Evolutionary conservation across 2,797 vertebrate genomes (phyloP).

Genomic region (Columba guinea): DNA sequence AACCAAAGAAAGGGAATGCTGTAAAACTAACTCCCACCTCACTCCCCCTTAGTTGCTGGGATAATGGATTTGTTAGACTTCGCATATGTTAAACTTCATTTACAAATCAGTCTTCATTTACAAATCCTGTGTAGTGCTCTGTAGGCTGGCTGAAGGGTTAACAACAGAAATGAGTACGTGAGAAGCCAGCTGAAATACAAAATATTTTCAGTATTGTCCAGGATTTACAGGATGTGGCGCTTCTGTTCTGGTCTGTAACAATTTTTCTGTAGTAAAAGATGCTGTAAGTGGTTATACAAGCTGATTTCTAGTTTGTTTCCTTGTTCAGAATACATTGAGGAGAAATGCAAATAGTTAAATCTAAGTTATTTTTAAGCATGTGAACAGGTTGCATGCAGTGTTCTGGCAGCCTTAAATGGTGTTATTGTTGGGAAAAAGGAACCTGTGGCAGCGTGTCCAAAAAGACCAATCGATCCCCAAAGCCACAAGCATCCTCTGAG

Average conservation of each 20-base stretch:
- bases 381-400: not conserved
- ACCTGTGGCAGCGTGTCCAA: not conserved
- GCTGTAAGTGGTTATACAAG: not conserved
- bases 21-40: not conserved
- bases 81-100: not conserved
- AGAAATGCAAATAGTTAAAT: not conserved
- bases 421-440: not conserved
- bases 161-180: not conserved
- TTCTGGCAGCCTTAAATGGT: not conserved
- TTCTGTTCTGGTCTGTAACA: not conserved
- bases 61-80: not conserved
- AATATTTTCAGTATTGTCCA: not conserved
- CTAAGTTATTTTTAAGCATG: not conserved
- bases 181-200: not conserved
- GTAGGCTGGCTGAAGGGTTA: not conserved
- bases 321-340: not conserved
- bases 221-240: not conserved
- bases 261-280: not conserved
- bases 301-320: not conserved
- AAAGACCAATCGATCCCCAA: not conserved
- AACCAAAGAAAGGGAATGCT: not conserved
- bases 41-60: not conserved
- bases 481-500: fast-evolving
- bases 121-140: not conserved
- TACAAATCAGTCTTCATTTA: not conserved